Evolutionary conservation across 2,797 vertebrate genomes (phyloP).

Genomic region (Coccyzus lansbergi): DNA sequence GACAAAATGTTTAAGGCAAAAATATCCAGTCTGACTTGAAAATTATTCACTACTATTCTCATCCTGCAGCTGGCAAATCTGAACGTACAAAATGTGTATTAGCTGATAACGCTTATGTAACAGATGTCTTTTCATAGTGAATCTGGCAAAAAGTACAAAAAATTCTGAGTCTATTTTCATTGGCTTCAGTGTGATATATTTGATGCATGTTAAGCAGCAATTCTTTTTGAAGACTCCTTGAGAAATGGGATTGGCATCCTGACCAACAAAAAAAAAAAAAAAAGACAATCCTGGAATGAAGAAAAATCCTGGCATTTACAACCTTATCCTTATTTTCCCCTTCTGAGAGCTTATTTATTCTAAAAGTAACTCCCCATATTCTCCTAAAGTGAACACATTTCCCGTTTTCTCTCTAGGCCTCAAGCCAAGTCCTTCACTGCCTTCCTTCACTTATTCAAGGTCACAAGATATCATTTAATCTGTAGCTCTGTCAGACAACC

Average conservation of each 20-base stretch:
- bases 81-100: neutral
- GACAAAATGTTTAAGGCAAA: too few relatives aligned
- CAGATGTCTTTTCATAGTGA: neutral
- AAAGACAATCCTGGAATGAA: neutral
- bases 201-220: neutral
- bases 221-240: neutral
- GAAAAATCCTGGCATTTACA: neutral
- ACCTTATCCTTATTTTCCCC: neutral
- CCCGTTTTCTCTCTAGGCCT: neutral
- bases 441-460: neutral
- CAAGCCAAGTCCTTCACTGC: neutral
- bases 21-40: too few relatives aligned
- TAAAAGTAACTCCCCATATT: neutral
- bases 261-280: neutral
- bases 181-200: neutral
- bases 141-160: neutral
- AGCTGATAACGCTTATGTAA: slow-evolving; percentile 15
- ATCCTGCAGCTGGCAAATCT: slow-evolving; percentile 1
- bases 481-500: neutral
- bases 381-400: neutral
- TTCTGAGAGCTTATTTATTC: neutral
- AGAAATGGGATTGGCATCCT: neutral
- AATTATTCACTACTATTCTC: neutral
- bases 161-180: neutral
- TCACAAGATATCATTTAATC: neutral